Evolutionary conservation across 2,113 vertebrate species (phyloP).

Genomic region (Addax nasomaculatus): DNA sequence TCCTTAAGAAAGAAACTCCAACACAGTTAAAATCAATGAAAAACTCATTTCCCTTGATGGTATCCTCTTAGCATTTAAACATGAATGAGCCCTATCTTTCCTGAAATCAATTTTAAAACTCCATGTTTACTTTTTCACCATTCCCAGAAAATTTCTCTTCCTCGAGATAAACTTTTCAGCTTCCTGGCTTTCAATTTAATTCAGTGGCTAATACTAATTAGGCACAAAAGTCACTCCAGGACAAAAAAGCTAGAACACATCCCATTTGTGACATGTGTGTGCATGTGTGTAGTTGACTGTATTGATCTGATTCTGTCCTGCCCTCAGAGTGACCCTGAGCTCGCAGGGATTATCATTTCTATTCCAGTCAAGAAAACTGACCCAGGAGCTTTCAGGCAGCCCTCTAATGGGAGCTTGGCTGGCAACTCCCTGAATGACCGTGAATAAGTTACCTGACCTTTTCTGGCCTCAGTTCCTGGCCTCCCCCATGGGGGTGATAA

Average conservation of each 20-base stretch:
- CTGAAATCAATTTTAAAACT: neutral
- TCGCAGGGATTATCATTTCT: neutral
- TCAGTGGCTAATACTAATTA: neutral
- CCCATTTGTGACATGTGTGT: too few relatives aligned
- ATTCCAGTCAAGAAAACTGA: neutral
- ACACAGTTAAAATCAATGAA: neutral
- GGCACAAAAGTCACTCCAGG: neutral
- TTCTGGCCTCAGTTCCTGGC: neutral
- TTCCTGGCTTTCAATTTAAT: constrained; percentile 33
- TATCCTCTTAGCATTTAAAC: neutral
- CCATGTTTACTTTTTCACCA: neutral
- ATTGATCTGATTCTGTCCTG: neutral
- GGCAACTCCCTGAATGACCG: neutral
- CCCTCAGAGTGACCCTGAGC: neutral
- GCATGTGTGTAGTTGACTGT: too few relatives aligned
- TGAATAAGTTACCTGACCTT: neutral
- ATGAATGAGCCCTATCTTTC: neutral
- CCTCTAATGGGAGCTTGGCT: neutral
- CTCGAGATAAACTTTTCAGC: neutral
- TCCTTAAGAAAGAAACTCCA: neutral
- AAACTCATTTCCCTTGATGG: neutral
- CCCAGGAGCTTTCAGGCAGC: neutral
- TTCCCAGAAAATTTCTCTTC: neutral
- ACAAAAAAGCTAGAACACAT: neutral
- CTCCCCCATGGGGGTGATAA: neutral